Conservation (phyloP, 2,888 invertebrate genomes). For the Eristalinus aeneus region DNA sequence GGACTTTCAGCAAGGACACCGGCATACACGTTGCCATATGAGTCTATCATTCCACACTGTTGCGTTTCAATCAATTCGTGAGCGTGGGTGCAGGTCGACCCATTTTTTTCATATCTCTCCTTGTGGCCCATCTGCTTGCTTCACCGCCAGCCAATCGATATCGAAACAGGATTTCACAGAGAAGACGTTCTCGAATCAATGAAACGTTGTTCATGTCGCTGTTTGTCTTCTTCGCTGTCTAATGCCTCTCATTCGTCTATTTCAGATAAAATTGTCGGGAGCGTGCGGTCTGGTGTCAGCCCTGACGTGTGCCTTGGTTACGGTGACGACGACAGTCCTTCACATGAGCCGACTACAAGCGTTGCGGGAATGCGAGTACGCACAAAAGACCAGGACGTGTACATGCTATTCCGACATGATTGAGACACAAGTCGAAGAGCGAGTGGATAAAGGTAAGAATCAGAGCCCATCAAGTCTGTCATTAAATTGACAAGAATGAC, state of each 20-base stretch:
- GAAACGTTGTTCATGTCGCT: slow-evolving; percentile 46
- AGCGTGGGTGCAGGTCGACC: neutral
- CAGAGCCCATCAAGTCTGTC: slow-evolving; percentile 60
- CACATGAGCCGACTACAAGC: slow-evolving; percentile 95
- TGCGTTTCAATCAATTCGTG: neutral
- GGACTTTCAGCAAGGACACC: slow-evolving; percentile 33
- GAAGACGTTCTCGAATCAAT: slow-evolving; percentile 50
- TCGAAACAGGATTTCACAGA: slow-evolving; percentile 1
- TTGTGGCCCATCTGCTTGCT: neutral
- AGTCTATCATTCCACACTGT: slow-evolving; percentile 9
- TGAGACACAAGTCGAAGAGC: slow-evolving; percentile 83
- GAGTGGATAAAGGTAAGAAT: slow-evolving; percentile 78
- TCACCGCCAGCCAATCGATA: neutral
- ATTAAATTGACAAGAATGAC: slow-evolving; percentile 46
- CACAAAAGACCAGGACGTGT: slow-evolving; percentile 87
- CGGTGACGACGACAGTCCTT: slow-evolving; percentile 93
- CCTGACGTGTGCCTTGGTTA: slow-evolving; percentile 91
- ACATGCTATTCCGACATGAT: slow-evolving; percentile 89
- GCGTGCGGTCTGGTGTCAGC: slow-evolving; percentile 93
- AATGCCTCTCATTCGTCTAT: neutral
- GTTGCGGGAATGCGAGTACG: slow-evolving; percentile 92
- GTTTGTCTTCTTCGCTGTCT: neutral
- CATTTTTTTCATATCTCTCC: slow-evolving; percentile 10
- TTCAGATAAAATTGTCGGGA: slow-evolving; percentile 93
- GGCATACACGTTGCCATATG: slow-evolving; percentile 19